Percentiles rank a stretch among this genome's conserved stretches.
Evolutionary conservation across 2,113 vertebrate species (phyloP).

Genomic region (Pionites leucogaster): DNA sequence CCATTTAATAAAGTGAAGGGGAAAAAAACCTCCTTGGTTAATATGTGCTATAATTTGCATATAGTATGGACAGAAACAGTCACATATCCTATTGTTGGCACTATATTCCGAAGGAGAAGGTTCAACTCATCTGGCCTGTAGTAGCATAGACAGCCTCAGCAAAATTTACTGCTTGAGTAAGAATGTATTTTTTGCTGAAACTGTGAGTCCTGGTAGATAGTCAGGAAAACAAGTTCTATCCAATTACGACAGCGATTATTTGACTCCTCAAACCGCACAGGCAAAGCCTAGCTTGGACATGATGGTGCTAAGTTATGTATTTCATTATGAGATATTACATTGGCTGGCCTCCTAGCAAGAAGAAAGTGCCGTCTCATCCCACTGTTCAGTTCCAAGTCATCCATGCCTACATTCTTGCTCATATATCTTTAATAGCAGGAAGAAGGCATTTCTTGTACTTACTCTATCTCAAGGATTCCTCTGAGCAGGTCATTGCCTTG

Average conservation of each 20-base stretch:
- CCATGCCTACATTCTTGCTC: not conserved
- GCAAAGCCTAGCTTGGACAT: not conserved
- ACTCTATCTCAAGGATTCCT: slow-evolving; percentile 69
- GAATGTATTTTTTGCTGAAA: not conserved
- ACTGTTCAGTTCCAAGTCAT: not conserved
- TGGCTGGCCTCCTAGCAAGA: not conserved
- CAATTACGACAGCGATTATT: not conserved
- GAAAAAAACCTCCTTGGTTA: not conserved
- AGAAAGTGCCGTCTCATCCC: not conserved
- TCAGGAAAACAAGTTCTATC: not conserved
- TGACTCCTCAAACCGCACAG: not conserved
- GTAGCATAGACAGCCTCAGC: not conserved
- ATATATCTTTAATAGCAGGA: not conserved
- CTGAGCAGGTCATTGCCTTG: slow-evolving; percentile 75
- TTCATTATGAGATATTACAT: not conserved
- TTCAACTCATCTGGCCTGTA: not conserved
- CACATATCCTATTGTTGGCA: not conserved
- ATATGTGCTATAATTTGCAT: not conserved
- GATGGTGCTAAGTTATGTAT: not conserved
- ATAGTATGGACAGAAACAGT: not conserved
- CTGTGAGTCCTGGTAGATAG: not conserved
- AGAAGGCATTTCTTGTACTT: not conserved
- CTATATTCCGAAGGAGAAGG: not conserved
- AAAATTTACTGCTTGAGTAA: not conserved
- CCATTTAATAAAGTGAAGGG: not conserved